phyloP scores from a whole-genome alignment of 2,888 invertebrate species.

The Dascillus cervinus region DNA sequence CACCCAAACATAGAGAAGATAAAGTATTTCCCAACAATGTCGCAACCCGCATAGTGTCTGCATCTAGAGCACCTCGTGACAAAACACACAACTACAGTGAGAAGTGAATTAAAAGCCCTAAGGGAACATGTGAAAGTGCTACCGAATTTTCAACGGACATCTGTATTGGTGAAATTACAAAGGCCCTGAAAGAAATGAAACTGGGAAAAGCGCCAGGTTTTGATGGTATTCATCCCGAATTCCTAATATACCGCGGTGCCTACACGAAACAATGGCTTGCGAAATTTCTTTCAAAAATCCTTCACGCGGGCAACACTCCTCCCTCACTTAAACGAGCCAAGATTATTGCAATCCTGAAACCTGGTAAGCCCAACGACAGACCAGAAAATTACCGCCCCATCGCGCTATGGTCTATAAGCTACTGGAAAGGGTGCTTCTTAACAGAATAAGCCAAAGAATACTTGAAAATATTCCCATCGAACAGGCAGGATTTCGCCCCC shows the following conservation, averaged over 20 bases:
- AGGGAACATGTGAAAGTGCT: not conserved
- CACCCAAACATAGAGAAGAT: not conserved
- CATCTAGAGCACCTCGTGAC: conserved; percentile 1
- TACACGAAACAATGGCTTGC: conserved; percentile 1
- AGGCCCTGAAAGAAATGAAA: no score
- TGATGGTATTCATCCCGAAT: conserved; percentile 3
- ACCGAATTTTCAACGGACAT: not conserved
- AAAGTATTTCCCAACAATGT: not conserved
- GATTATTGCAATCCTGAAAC: conserved; percentile 10
- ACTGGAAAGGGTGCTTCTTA: conserved; percentile 10
- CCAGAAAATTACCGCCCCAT: conserved; percentile 3
- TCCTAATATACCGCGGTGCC: conserved; percentile 1
- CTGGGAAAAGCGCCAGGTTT: no score
- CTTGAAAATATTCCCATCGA: no score
- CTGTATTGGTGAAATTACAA: no score
- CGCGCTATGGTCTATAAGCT: conserved; percentile 4
- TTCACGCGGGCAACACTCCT: conserved; percentile 3
- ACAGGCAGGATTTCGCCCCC: conserved; percentile 18
- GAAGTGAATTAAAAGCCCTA: conserved; percentile 1
- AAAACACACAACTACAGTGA: conserved; percentile 2
- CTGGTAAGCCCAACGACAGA: conserved; percentile 5
- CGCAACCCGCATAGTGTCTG: not conserved
- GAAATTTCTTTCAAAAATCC: conserved; percentile 1
- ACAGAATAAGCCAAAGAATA: conserved; percentile 11
- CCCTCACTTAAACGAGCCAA: no score